Evolutionary conservation across 2,797 vertebrate genomes (phyloP), one percentile per base, ranked within the genome.

Genomic region (Alca torda): DNA sequence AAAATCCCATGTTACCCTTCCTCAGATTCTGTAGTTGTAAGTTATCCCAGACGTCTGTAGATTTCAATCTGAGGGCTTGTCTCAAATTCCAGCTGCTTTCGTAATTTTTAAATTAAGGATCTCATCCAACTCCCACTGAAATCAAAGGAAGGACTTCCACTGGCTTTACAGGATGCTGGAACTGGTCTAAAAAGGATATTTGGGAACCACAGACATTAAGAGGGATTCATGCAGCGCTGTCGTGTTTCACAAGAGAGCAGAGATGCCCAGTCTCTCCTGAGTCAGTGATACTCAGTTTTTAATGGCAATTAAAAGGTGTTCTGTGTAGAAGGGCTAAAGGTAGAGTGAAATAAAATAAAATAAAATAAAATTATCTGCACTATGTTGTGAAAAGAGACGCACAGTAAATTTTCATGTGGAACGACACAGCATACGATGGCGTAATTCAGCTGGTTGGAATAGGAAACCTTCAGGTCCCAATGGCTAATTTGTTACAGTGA

Each of bases 1-100:
- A 92, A 95, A 93, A 94, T 48, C 70, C 72, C 48, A 16, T 57
- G 74, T 75, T 75, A 70, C 77, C 50, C 79, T 84, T 85, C 69
- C 81, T 93, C 53, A 83, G 69, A 86, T 65, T 59, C 25, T 3
- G 2, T 61, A 87, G 82, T 53, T 90, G 37, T 84, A 85, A 89
- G 19, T 87, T 83, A 78, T 65, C 51, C 45, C 63, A 85, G 88
- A 76, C 1, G 0, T 74, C 69, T 59, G 28, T 59, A 75, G 77
- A 85, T 95, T 91, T 93, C 80, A 57, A 3, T 88, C 30, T 4
- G 4, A 83, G 51, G 21, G 17, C 28, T 94, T 74, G 74, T 85
- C 70, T 96, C 65, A 95, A 84, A 86, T 80, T 83, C 51, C 82
- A 81, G 16, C 53, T 91, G 84, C 69, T 91, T 95, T 95, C 4